Conservation (phyloP, 2,888 invertebrate species). For the Aethes cnicana region DNA sequence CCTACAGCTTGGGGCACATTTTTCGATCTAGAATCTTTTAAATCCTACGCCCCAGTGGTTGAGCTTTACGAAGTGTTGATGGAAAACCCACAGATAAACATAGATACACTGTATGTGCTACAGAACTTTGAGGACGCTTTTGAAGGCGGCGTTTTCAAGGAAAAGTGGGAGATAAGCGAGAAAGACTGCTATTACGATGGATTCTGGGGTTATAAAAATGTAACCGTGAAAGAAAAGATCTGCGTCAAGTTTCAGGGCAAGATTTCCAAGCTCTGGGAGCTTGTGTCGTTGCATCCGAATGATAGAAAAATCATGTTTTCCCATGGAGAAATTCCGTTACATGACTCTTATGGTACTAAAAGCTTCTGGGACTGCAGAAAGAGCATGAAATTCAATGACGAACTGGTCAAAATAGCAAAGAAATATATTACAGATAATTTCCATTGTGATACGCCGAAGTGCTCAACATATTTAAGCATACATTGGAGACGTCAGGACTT, state of each 20-base stretch:
- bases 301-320: conserved; percentile 85
- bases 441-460: conserved; percentile 51
- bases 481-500: conserved; percentile 96
- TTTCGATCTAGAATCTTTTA: conserved; percentile 91
- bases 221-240: conserved; percentile 84
- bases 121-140: conserved; percentile 94
- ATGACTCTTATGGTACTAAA: conserved; percentile 91
- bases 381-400: conserved; percentile 93
- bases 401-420: conserved; percentile 85
- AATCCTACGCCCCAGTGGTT: conserved; percentile 90
- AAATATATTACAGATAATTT: conserved; percentile 76
- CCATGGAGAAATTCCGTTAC: conserved; percentile 93
- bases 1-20: conserved; percentile 91
- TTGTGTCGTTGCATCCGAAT: conserved; percentile 73
- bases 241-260: conserved; percentile 94
- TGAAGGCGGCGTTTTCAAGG: conserved; percentile 89
- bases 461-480: conserved; percentile 89
- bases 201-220: conserved; percentile 88
- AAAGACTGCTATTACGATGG: conserved; percentile 57
- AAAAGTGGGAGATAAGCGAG: conserved; percentile 88
- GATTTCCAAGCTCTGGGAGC: conserved; percentile 83
- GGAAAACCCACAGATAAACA: conserved; percentile 54
- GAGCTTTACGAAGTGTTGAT: conserved; percentile 91
- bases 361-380: conserved; percentile 93
- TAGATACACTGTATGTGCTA: conserved; percentile 91